Conservation (phyloP, 1,140 invertebrate genomes). For the Drosophila willistoni region DNA sequence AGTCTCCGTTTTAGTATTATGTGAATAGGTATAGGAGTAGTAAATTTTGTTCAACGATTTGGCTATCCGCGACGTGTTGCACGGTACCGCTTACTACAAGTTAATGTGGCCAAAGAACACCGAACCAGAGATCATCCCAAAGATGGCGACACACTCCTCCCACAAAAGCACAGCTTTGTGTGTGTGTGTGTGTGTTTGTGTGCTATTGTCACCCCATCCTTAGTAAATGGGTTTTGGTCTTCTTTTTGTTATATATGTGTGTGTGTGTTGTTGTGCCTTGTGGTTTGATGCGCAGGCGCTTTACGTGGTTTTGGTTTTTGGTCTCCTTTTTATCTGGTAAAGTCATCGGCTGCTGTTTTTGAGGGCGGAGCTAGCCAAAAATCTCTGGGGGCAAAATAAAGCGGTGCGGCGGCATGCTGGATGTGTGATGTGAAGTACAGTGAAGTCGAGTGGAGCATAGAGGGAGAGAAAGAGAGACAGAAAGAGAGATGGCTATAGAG, state of each 20-base stretch:
- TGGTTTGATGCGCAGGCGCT: constrained; percentile 70
- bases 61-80: constrained; percentile 73
- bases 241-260: constrained; percentile 5
- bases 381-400: neutral
- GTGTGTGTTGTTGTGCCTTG: constrained; percentile 25
- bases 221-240: neutral
- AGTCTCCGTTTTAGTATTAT: constrained; percentile 30
- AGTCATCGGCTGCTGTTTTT: constrained; percentile 52
- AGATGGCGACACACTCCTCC: constrained; percentile 75
- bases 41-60: neutral
- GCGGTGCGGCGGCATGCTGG: neutral
- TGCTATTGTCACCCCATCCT: constrained; percentile 2
- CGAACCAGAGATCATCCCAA: constrained; percentile 51
- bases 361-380: constrained; percentile 52
- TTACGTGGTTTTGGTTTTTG: constrained; percentile 28
- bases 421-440: neutral
- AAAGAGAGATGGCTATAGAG: constrained; percentile 29
- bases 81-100: constrained; percentile 78
- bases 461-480: neutral
- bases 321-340: constrained; percentile 51
- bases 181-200: neutral
- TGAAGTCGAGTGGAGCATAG: neutral
- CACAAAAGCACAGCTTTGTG: constrained; percentile 28
- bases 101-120: constrained; percentile 63
- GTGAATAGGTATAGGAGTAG: neutral